Conservation (phyloP, 2,113 vertebrate genomes). For the Rana temporaria region DNA sequence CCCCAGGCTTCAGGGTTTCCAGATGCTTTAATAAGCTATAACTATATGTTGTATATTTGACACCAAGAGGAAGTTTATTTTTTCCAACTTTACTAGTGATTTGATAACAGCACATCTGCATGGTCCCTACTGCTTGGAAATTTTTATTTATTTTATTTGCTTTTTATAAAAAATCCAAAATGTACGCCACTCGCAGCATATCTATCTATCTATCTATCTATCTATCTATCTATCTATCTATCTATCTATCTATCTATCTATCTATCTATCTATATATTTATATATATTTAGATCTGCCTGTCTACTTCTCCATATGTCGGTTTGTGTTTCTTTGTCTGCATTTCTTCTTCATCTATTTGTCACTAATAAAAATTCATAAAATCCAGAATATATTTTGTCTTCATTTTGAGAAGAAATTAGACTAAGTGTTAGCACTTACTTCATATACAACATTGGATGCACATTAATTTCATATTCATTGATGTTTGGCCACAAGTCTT, state of each 20-base stretch:
- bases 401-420: neutral
- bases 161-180: too few relatives aligned
- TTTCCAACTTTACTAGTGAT: too few relatives aligned
- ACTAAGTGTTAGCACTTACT: neutral
- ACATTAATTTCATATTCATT: conserved; percentile 32
- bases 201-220: too few relatives aligned
- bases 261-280: conserved; percentile 9
- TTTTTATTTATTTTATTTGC: too few relatives aligned
- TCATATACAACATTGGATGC: neutral
- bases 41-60: too few relatives aligned
- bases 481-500: conserved; percentile 48
- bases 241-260: conserved; percentile 6
- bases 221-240: too few relatives aligned
- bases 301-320: neutral
- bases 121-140: too few relatives aligned
- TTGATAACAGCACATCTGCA: too few relatives aligned
- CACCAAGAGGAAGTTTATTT: too few relatives aligned
- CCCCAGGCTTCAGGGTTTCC: too few relatives aligned
- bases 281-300: neutral
- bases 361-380: neutral
- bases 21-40: too few relatives aligned
- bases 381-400: neutral
- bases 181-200: neutral
- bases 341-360: too few relatives aligned
- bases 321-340: neutral